phyloP scores from a whole-genome alignment of 2,888 invertebrate species.

The Acrocyrtus sp. region DNA sequence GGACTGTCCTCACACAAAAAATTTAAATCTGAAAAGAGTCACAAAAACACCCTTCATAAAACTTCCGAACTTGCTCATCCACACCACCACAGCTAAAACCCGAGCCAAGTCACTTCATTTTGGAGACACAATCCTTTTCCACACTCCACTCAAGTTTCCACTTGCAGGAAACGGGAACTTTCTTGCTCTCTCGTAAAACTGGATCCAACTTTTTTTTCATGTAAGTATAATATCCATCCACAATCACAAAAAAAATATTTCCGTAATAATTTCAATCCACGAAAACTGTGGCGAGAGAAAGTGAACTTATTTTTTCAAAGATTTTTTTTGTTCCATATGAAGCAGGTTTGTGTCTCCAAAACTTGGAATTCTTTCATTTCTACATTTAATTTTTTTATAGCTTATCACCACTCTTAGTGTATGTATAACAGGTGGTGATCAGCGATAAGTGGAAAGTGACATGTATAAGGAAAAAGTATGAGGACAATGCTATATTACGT shows the following conservation, averaged over 20 bases:
- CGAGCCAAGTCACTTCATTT: no score
- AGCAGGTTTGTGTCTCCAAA: conserved; percentile 17
- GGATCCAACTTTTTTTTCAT: no score
- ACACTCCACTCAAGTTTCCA: no score
- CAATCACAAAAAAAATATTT: no score
- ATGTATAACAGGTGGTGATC: conserved; percentile 29
- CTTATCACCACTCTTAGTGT: background rate
- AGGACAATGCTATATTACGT: conserved; percentile 33
- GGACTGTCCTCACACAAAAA: conserved; percentile 54
- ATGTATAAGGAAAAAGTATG: conserved; percentile 25
- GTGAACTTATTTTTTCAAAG: background rate
- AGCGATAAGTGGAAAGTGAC: conserved; percentile 16
- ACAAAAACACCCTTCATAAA: conserved; percentile 6
- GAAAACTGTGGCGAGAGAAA: conserved; percentile 6
- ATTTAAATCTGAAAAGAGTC: conserved; percentile 44
- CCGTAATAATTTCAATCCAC: no score
- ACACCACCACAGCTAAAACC: no score
- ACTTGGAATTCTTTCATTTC: conserved; percentile 11
- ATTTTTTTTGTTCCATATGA: background rate
- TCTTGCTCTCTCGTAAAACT: no score
- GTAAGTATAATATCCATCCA: no score
- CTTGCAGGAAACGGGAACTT: no score
- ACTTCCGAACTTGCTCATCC: no score
- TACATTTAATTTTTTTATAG: background rate
- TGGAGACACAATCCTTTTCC: no score